Evolutionary conservation across 2,888 invertebrate species (phyloP), one percentile per base, ranked within the genome.

Genomic region (Heliothis peltigera): DNA sequence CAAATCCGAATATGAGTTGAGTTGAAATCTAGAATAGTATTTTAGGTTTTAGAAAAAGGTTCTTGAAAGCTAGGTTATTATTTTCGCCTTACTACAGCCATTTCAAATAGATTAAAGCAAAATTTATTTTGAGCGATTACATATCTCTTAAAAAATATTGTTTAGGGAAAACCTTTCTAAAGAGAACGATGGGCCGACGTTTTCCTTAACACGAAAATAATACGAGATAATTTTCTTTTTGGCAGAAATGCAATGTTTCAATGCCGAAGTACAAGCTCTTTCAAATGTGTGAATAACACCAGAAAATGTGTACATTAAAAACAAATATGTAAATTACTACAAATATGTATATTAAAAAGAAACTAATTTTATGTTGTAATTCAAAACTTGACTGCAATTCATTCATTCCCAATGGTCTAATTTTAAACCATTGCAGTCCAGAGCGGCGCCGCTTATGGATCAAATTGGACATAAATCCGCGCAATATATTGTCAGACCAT

Each of bases 391-490:
- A 12, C 51, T 55, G 35, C 17, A 28, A 43, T 35, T 28, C 15
- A 51, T 44, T 19, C 46, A 61, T 7, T 22, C 35, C 21, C 56
- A 8, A 17, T 46, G 44, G 44, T 22, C 60, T 66, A 64, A 73
- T 61, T 72, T 56, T 55, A 75, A 65, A 64, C 43, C 60, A 77
- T 18, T 6, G 15, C 10, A 17, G 10, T 8, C 52, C 43, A 48
- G 49, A 3, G 46, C 22, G 56, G 62, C 51, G 48, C 35, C 28
- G 53, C 59, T 63, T 64, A 65, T 54, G 48, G 44, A 59, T 73
- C 43, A 56, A 77, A 64, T 69, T 73, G 65, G 21, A 62, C 69
- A 69, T 52, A 58, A 65, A 66, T 66, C 65, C 55, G 28, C 28
- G 22, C 58, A 58, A 65, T 73, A 59, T 77, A 61, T 66, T 44